phyloP scores from a whole-genome alignment of 2,888 invertebrate genomes.

The Melolontha melolontha region DNA sequence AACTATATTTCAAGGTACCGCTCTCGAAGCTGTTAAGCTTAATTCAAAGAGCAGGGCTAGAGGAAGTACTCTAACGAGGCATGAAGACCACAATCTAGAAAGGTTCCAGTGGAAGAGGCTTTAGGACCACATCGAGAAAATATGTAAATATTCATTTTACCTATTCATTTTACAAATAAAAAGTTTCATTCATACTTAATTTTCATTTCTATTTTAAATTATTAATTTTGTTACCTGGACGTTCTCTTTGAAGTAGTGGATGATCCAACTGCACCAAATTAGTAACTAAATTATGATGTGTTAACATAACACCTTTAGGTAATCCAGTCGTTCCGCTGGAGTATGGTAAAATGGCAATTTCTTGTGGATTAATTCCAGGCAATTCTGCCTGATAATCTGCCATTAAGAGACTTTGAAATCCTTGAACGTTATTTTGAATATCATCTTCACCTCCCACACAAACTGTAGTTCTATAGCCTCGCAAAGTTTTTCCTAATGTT shows the following conservation, averaged over 20 bases:
- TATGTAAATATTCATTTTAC: too few relatives aligned
- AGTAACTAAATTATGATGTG: slow-evolving; percentile 74
- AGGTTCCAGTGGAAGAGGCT: too few relatives aligned
- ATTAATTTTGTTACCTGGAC: slow-evolving; percentile 51
- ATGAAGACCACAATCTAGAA: too few relatives aligned
- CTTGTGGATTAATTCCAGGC: slow-evolving; percentile 66
- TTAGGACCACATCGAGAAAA: too few relatives aligned
- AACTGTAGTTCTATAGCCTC: slow-evolving; percentile 73
- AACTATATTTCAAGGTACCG: too few relatives aligned
- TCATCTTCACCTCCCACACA: slow-evolving; percentile 74
- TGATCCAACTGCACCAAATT: slow-evolving; percentile 62
- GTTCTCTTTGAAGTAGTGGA: slow-evolving; percentile 54
- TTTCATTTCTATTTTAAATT: too few relatives aligned
- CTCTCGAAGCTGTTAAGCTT: too few relatives aligned
- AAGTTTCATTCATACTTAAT: too few relatives aligned
- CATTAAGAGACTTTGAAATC: slow-evolving; percentile 62
- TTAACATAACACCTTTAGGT: slow-evolving; percentile 83
- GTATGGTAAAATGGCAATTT: slow-evolving; percentile 72
- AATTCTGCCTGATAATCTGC: slow-evolving; percentile 62
- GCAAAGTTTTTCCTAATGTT: slow-evolving; percentile 68
- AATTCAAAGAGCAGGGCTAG: too few relatives aligned
- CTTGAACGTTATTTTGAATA: slow-evolving; percentile 60
- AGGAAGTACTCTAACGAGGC: too few relatives aligned
- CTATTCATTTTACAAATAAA: too few relatives aligned
- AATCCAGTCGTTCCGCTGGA: slow-evolving; percentile 85